Evolutionary conservation across 2,888 invertebrate genomes (phyloP).

Genomic region (Melieria crassipennis): DNA sequence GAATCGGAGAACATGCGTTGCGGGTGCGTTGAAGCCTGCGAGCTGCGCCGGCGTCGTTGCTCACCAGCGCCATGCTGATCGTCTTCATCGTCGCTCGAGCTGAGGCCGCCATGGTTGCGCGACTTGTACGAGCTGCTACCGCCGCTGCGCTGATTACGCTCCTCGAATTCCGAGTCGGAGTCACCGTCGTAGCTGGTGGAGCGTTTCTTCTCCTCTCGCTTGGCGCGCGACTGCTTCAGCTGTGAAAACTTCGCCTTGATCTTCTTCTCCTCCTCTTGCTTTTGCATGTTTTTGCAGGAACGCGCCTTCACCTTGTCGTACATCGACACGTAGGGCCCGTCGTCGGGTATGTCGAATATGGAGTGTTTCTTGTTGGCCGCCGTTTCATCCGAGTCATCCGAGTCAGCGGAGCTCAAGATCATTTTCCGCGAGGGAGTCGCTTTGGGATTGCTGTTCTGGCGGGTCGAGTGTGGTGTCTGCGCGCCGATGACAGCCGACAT

Average conservation of each 20-base stretch:
- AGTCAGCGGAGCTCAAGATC: conserved; percentile 73
- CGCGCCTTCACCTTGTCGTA: conserved; percentile 96
- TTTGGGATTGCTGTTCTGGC: conserved; percentile 36
- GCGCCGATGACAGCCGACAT: conserved; percentile 31
- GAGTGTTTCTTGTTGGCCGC: conserved; percentile 79
- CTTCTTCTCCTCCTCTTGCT: conserved; percentile 90
- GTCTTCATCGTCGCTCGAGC: conserved; percentile 65
- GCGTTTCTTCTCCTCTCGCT: conserved; percentile 88
- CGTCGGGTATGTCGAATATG: conserved; percentile 87
- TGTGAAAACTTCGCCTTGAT: conserved; percentile 90
- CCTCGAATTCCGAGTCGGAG: conserved; percentile 74
- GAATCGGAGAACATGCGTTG: conserved; percentile 64
- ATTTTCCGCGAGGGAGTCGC: conserved; percentile 54
- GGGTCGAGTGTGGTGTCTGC: conserved; percentile 43
- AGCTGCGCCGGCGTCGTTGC: conserved; percentile 41
- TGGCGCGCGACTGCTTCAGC: conserved; percentile 86
- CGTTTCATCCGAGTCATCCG: conserved; percentile 70
- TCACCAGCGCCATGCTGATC: conserved; percentile 54
- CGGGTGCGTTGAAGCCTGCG: conserved; percentile 45
- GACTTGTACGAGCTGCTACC: conserved; percentile 53
- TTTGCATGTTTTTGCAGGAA: conserved; percentile 93
- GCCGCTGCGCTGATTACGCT: conserved; percentile 48
- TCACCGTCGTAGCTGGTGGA: conserved; percentile 91
- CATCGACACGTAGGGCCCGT: conserved; percentile 93
- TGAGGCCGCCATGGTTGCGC: conserved; percentile 39